Percentiles rank a stretch among this genome's conserved stretches.
Conservation (phyloP, 2,888 invertebrate genomes). For the Asteroscopus sphinx region DNA sequence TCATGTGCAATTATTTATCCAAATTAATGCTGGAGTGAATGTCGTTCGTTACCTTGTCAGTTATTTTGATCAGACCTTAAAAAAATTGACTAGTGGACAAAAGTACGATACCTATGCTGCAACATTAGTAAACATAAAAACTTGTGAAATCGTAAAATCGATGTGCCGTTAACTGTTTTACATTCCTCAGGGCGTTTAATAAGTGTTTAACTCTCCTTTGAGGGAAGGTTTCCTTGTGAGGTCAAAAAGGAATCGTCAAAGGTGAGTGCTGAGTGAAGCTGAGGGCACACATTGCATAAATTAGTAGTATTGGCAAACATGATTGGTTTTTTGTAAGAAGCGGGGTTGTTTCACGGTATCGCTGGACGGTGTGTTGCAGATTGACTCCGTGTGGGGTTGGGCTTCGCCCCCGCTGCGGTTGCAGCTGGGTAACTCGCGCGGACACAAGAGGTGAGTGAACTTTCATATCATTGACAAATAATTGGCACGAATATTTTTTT, state of each 20-base stretch:
- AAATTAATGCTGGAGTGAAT: slow-evolving; percentile 24
- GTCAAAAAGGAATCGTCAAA: slow-evolving; percentile 82
- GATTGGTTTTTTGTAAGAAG: slow-evolving; percentile 61
- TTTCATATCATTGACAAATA: slow-evolving; percentile 59
- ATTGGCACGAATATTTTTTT: slow-evolving; percentile 59
- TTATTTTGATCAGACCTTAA: slow-evolving; percentile 69
- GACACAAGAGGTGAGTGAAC: slow-evolving; percentile 85
- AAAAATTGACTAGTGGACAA: slow-evolving; percentile 77
- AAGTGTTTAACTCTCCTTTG: slow-evolving; percentile 71
- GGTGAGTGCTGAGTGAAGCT: slow-evolving; percentile 77
- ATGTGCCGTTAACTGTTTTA: slow-evolving; percentile 77
- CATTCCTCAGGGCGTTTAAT: slow-evolving; percentile 72
- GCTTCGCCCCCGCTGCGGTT: slow-evolving; percentile 96
- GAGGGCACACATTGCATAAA: slow-evolving; percentile 78
- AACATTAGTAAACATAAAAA: slow-evolving; percentile 85
- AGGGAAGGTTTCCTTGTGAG: slow-evolving; percentile 70
- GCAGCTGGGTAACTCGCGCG: slow-evolving; percentile 92
- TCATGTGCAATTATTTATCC: not conserved
- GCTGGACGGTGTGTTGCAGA: slow-evolving; percentile 90
- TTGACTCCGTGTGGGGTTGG: slow-evolving; percentile 98
- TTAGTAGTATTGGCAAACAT: slow-evolving; percentile 73
- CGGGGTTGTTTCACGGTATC: slow-evolving; percentile 57
- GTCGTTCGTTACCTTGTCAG: slow-evolving; percentile 25
- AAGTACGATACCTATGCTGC: slow-evolving; percentile 75
- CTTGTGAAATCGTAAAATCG: slow-evolving; percentile 78